A percentile compares a stretch with the other conserved stretches of the same genome.
Conservation (phyloP, 2,888 invertebrate genomes). For the Cephonodes hylas region DNA sequence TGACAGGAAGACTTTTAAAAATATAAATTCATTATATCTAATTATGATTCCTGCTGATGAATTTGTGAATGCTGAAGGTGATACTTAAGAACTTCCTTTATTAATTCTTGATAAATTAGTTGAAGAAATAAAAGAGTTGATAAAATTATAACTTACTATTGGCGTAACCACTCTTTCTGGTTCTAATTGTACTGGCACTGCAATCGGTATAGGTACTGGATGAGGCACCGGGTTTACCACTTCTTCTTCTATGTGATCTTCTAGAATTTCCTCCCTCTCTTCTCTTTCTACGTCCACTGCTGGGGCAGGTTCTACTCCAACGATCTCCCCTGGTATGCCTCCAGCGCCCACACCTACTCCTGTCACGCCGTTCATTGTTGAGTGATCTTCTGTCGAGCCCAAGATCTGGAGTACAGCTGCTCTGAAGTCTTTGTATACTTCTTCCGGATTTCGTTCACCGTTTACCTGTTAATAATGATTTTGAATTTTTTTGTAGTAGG, state of each 20-base stretch:
- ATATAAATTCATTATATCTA: too few species aligned
- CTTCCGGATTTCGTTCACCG: conserved; percentile 92
- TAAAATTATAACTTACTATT: too few species aligned
- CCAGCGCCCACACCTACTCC: conserved; percentile 82
- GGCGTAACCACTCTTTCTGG: conserved; percentile 46
- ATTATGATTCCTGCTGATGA: too few species aligned
- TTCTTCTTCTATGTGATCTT: conserved; percentile 18
- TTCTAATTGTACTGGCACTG: conserved; percentile 32
- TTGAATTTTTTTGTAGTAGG: too few species aligned
- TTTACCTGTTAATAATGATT: conserved; percentile 84
- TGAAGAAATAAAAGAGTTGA: too few species aligned
- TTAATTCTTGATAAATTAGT: too few species aligned
- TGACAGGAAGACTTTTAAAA: too few species aligned
- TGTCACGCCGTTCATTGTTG: conserved; percentile 81
- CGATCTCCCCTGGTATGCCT: conserved; percentile 83
- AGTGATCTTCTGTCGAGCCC: conserved; percentile 84
- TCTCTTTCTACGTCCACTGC: conserved; percentile 27
- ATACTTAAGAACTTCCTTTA: too few species aligned
- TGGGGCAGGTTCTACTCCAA: conserved; percentile 82
- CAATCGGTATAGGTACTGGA: conserved; percentile 20
- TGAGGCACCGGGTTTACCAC: conserved; percentile 22
- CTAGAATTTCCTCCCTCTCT: conserved; percentile 21
- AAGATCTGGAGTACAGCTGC: conserved; percentile 89
- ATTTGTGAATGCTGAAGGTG: too few species aligned
- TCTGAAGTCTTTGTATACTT: conserved; percentile 93